phyloP scores from a whole-genome alignment of 2,113 vertebrate genomes.

The Actenoides hombroni region DNA sequence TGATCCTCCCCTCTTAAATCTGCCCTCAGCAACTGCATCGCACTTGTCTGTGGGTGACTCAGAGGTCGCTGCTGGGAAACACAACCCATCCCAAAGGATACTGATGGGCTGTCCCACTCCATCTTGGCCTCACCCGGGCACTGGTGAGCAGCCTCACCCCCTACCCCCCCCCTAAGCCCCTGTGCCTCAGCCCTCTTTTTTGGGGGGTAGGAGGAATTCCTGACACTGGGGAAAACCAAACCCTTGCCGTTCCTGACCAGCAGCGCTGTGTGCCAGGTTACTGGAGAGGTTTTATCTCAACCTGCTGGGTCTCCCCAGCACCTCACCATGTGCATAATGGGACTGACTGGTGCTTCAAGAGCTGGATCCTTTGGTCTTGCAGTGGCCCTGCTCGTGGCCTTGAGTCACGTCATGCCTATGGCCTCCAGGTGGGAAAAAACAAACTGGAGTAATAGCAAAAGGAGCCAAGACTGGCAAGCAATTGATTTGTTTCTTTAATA shows the following conservation, averaged over 20 bases:
- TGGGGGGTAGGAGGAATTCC: neutral
- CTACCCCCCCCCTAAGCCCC: accelerated
- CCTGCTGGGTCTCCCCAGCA: neutral
- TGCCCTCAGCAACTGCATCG: neutral
- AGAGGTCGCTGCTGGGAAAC: neutral
- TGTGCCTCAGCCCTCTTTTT: neutral
- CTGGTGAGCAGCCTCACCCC: too few species aligned
- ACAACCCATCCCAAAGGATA: neutral
- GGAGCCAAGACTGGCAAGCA: neutral
- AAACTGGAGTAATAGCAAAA: neutral
- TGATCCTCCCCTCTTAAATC: neutral
- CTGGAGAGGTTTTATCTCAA: neutral
- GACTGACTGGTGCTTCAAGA: neutral
- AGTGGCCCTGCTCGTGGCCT: neutral
- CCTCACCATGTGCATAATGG: too few species aligned
- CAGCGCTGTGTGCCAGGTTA: neutral
- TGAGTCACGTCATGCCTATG: too few species aligned
- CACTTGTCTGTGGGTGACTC: neutral
- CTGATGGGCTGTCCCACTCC: accelerated
- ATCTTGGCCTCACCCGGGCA: accelerated
- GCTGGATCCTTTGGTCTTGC: neutral
- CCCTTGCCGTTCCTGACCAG: neutral
- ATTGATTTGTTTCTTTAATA: neutral
- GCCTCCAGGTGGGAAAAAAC: neutral
- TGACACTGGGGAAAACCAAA: neutral